Base-by-base conservation (phyloP, 2,113 vertebrate species). In the Turdus rufiventris region DNA sequence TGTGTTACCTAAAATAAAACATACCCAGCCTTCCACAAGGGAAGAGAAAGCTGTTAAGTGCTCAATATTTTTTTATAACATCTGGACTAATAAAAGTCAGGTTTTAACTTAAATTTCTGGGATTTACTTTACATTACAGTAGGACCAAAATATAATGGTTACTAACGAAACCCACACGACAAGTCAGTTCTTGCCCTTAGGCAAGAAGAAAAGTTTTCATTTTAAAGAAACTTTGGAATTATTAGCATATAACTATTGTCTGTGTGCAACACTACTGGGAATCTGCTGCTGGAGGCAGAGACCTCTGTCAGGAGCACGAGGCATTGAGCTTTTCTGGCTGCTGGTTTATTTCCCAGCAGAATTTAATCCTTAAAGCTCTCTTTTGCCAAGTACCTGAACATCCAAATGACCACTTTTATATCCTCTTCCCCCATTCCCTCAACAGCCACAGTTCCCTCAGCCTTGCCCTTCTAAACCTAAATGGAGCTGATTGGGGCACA, bases 301-400 rank as follows among this genome's bases (percentile, higher is more conserved):
- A 72, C 54, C 10, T 1, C 67, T 73, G 62, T 42, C 78, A 61
- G 66, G 50, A 91, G 45, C 58, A 70, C 0, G 0, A 85, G 38
- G 56, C 31, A 58, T 5, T 76, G 87, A 95, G 82, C 38, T 80
- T 42, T 79, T 24, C 54, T 40, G 54, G 20, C 34, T 93, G 89
- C 56, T 85, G 40, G 14, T 83, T 85, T 93, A 73, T 94, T 85
- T 95, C 87, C 67, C 67, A 57, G 34, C 40, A 65, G 50, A 85
- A 62, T 84, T 92, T 60, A 91, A 65, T 93, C 60, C 86, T 85
- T 83, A 89, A 85, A 85, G 12, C 40, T 91, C 43, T 78, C 43
- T 83, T 85, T 95, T 75, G 71, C 63, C 60, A 73, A 89, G 92
- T 24, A 93, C 31, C 65, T 86, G 68, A 60, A 57, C 45, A 94